A percentile compares a stretch with the other conserved stretches of the same genome.
These are phyloP conservation scores for Drosophila triauraria DNA, from an alignment of 1,140 invertebrate species.

Conservation along the genomic window DNA sequence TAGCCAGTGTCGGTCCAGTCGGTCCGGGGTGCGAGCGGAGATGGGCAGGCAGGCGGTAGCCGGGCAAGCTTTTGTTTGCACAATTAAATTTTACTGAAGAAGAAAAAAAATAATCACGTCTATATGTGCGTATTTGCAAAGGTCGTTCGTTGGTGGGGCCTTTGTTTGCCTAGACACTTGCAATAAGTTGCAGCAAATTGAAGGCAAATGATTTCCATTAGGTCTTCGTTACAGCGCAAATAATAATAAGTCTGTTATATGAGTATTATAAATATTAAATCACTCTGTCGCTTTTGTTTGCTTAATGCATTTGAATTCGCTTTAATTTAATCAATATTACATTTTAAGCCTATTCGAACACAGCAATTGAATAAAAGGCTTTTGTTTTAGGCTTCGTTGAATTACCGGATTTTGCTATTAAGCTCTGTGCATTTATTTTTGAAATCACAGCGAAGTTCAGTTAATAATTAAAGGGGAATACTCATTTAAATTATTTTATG, in stretches of 20 bases:
- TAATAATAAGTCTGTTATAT: conserved; percentile 21
- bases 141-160: conserved; percentile 49
- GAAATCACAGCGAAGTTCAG: background rate
- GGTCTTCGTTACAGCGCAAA: conserved; percentile 20
- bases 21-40: conserved; percentile 22
- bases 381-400: background rate
- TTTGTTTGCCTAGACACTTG: conserved; percentile 65
- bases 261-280: conserved; percentile 54
- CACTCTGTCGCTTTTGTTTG: conserved; percentile 9
- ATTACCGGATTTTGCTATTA: background rate
- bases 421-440: background rate
- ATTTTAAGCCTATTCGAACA: background rate
- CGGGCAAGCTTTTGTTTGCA: conserved; percentile 67
- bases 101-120: conserved; percentile 16
- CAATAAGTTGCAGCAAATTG: conserved; percentile 75
- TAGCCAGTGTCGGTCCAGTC: conserved; percentile 13
- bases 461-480: no score
- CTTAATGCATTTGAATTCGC: background rate
- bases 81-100: conserved; percentile 59
- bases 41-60: conserved; percentile 29
- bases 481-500: background rate
- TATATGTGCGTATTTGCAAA: conserved; percentile 41
- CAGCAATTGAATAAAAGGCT: background rate
- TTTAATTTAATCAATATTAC: conserved; percentile 5
- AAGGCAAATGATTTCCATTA: conserved; percentile 58